Evolutionary conservation across 2,113 vertebrate species (phyloP).

Genomic region (Nycticorax nycticorax): DNA sequence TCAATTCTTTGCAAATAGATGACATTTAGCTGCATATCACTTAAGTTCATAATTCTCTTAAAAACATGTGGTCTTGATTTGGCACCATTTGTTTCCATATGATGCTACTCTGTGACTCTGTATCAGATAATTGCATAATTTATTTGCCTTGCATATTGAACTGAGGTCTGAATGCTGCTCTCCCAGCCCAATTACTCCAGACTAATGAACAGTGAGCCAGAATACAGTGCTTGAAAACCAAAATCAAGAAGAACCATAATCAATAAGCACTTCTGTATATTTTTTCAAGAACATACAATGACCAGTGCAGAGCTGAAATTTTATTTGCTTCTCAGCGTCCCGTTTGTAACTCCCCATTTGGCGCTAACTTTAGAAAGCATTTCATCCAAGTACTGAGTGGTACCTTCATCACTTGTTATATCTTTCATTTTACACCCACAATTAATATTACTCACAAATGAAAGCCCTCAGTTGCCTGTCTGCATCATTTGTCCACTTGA

Average conservation of each 20-base stretch:
- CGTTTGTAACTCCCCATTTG: neutral
- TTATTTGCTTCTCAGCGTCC: neutral
- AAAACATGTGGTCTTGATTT: conserved; percentile 57
- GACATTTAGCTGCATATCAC: conserved; percentile 44
- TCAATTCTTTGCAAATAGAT: conserved; percentile 22
- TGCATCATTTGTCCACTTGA: conserved; percentile 20
- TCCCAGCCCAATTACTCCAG: neutral
- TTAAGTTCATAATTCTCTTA: conserved; percentile 37
- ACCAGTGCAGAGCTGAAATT: neutral
- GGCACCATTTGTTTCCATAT: conserved; percentile 14
- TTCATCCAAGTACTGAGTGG: conserved; percentile 3
- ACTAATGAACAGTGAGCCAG: neutral
- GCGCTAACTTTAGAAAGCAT: neutral
- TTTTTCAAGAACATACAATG: neutral
- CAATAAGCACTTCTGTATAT: neutral
- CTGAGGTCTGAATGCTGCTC: neutral
- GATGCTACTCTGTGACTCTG: conserved; percentile 32
- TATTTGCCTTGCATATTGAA: conserved; percentile 22
- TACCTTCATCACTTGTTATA: conserved; percentile 24
- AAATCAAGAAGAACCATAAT: neutral
- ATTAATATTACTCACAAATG: conserved; percentile 39
- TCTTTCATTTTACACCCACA: conserved; percentile 58
- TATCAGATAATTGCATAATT: conserved; percentile 51
- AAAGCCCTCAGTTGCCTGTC: conserved; percentile 10
- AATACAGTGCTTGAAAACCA: neutral